Percentiles rank a stretch among this genome's conserved stretches.
These are phyloP conservation scores for Turdus rufiventris DNA, from an alignment of 2,113 vertebrate genomes.

Conservation along the genomic window DNA sequence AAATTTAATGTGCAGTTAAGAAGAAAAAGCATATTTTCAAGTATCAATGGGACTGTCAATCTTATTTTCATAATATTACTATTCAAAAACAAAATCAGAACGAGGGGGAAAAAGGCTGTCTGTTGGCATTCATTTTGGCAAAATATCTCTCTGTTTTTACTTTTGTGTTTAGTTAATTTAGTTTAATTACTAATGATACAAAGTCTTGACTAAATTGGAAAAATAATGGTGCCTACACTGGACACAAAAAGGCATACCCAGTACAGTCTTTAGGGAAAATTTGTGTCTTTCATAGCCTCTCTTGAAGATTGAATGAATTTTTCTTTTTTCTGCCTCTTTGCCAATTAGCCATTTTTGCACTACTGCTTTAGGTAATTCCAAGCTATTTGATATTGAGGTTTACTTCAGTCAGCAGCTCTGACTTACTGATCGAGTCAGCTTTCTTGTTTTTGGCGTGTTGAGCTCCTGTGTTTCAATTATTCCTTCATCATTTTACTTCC, in stretches of 20 bases:
- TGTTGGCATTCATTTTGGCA: background rate
- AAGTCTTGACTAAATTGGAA: background rate
- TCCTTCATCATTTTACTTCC: slow-evolving; percentile 24
- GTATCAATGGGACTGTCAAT: background rate
- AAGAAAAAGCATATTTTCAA: background rate
- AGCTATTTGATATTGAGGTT: background rate
- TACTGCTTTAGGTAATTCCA: background rate
- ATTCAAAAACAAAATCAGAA: background rate
- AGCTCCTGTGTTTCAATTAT: slow-evolving; percentile 16
- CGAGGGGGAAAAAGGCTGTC: fast-evolving
- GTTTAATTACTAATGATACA: background rate
- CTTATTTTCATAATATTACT: background rate
- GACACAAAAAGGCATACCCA: background rate
- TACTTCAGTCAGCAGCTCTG: background rate
- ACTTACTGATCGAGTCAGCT: background rate
- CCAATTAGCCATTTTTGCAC: background rate
- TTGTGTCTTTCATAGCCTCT: background rate
- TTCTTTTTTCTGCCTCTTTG: background rate
- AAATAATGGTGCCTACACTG: background rate
- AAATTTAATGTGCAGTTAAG: background rate
- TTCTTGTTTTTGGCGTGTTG: background rate
- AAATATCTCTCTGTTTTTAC: background rate
- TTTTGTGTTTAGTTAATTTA: background rate
- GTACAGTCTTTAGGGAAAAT: background rate
- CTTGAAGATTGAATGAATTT: background rate